Conservation (phyloP, 2,888 invertebrate species). For the Cantharis rustica region DNA sequence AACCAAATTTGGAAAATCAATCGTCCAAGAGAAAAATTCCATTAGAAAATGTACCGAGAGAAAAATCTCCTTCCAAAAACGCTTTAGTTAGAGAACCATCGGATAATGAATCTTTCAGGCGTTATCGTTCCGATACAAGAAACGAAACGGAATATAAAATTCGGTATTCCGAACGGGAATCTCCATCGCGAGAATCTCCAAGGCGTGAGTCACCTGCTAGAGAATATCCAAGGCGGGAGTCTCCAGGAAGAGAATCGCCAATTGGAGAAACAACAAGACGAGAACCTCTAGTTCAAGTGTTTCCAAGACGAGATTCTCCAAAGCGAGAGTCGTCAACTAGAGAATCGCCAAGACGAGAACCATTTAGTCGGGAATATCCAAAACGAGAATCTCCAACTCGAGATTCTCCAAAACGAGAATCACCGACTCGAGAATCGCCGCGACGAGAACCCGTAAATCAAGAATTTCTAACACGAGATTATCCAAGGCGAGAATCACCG, state of each 20-base stretch:
- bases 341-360: not conserved
- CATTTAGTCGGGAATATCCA: not conserved
- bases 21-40: slow-evolving; percentile 2
- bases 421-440: not conserved
- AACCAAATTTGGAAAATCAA: slow-evolving; percentile 48
- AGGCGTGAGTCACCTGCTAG: slow-evolving; percentile 3
- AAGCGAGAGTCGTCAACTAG: not conserved
- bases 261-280: slow-evolving; percentile 4
- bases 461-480: not conserved
- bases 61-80: not conserved
- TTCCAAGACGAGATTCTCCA: not conserved
- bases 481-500: not conserved
- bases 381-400: not conserved
- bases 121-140: not conserved
- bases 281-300: not conserved
- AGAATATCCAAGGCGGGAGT: slow-evolving; percentile 1
- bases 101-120: not conserved
- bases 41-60: not conserved
- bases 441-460: not conserved
- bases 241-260: not conserved
- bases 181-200: slow-evolving; percentile 4
- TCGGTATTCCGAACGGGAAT: slow-evolving; percentile 1
- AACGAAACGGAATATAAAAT: not conserved
- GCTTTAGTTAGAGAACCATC: not conserved
- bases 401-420: not conserved